Evolutionary conservation across 2,797 vertebrate species (phyloP), one percentile per base, ranked within the genome.

Genomic region (Oophaga sylvatica): DNA sequence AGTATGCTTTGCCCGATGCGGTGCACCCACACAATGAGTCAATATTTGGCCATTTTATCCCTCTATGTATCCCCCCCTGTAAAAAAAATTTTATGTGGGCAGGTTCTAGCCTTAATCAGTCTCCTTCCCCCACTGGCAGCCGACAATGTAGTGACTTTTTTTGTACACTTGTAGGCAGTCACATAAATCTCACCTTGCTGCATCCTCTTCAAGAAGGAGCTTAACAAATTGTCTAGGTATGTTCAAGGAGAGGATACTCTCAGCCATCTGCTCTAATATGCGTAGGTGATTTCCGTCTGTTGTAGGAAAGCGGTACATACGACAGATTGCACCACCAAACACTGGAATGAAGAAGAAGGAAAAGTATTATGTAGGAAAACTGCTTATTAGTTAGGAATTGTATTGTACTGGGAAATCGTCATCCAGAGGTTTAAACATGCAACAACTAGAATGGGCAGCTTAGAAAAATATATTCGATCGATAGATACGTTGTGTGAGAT

Each of bases 191-290:
- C 92, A 99, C 98, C 98, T 96, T 91, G 96, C 95, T 0, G 96
- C 95, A 17, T 99, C 98, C 91, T 99, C 98, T 89, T 99, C 98
- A 86, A 99, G 95, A 88, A 99, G 94, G 9, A 99, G 96, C 80
- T 97, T 99, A 90, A 99, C 96, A 9, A 98, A 98, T 93, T 99
- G 98, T 78, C 97, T 93, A 62, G 98, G 98, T 87, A 99, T 94
- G 67, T 99, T 97, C 45, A 99, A 91, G 0, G 98, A 99, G 56
- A 99, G 95, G 87, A 96, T 80, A 0, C 97, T 99, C 92, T 99
- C 98, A 0, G 97, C 97, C 98, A 99, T 99, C 93, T 99, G 98
- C 93, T 99, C 98, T 93, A 99, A 93, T 90, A 99, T 97, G 57
- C 97, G 95, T 29, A 99, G 93, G 92, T 99, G 97, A 92, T 97